A percentile compares a stretch with the other conserved stretches of the same genome.
Conservation (phyloP, 1,140 invertebrate species). For the Cecropterus lyciades region DNA sequence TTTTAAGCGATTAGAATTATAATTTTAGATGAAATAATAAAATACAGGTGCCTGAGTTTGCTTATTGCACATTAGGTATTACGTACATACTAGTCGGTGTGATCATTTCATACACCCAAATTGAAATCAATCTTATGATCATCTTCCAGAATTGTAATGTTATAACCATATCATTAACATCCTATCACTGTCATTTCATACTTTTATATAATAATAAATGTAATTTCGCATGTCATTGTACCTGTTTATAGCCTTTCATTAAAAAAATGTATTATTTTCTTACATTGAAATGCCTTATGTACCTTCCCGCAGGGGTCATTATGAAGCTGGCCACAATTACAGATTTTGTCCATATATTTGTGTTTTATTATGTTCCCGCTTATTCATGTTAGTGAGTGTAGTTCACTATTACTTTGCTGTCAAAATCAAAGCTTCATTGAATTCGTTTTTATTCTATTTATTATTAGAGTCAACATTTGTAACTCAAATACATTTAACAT, state of each 20-base stretch:
- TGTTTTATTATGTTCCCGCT: conserved; percentile 46
- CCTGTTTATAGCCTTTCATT: conserved; percentile 42
- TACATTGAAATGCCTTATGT: conserved; percentile 26
- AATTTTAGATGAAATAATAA: conserved; percentile 24
- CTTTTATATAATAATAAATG: conserved; percentile 25
- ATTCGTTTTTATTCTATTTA: no score
- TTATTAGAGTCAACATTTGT: no score
- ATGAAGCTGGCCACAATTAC: conserved; percentile 44
- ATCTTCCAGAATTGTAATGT: conserved; percentile 17
- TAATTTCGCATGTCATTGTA: conserved; percentile 46
- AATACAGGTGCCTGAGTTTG: conserved; percentile 24
- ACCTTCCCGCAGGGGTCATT: conserved; percentile 20
- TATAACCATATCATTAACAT: conserved; percentile 31
- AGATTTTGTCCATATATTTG: conserved; percentile 48
- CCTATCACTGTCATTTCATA: conserved; percentile 43
- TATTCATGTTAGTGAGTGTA: neutral
- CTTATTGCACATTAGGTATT: conserved; percentile 26
- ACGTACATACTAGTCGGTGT: conserved; percentile 49
- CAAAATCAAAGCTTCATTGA: no score
- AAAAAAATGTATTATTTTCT: conserved; percentile 31
- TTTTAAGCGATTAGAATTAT: conserved; percentile 21
- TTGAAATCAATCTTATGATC: conserved; percentile 9
- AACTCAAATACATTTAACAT: no score
- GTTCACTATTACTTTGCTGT: no score
- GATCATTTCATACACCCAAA: conserved; percentile 43